phyloP scores from a whole-genome alignment of 2,113 vertebrate species.

The Hippocampus zosterae region DNA sequence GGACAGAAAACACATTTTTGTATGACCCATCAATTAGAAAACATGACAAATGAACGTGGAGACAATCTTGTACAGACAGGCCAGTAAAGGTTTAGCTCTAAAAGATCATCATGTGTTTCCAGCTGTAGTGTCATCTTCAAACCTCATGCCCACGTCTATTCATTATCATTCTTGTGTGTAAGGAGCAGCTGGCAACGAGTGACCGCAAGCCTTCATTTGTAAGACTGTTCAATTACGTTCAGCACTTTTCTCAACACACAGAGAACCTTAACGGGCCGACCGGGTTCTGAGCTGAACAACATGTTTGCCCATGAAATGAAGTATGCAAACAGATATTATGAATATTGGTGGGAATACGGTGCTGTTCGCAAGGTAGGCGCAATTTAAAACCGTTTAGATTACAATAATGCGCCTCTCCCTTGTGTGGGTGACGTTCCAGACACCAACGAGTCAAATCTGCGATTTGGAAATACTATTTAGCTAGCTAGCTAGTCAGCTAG shows the following conservation, averaged over 20 bases:
- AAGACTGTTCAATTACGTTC: slow-evolving; percentile 54
- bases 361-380: too few relatives aligned
- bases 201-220: slow-evolving; percentile 54
- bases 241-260: slow-evolving; percentile 28
- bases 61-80: not conserved
- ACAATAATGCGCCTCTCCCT: too few relatives aligned
- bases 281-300: not conserved
- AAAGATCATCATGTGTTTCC: slow-evolving; percentile 11
- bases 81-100: not conserved
- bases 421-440: too few relatives aligned
- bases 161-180: slow-evolving; percentile 70
- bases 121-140: slow-evolving; percentile 40
- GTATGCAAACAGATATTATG: too few relatives aligned
- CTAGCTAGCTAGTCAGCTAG: too few relatives aligned
- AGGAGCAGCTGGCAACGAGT: slow-evolving; percentile 59
- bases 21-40: not conserved
- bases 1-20: not conserved
- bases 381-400: too few relatives aligned
- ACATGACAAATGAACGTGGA: not conserved
- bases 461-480: too few relatives aligned
- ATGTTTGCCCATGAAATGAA: too few relatives aligned
- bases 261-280: slow-evolving; percentile 9
- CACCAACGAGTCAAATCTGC: too few relatives aligned
- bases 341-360: too few relatives aligned
- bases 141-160: slow-evolving; percentile 38